Base-by-base conservation (phyloP, 2,888 invertebrate genomes). In the Ochlodes sylvanus region DNA sequence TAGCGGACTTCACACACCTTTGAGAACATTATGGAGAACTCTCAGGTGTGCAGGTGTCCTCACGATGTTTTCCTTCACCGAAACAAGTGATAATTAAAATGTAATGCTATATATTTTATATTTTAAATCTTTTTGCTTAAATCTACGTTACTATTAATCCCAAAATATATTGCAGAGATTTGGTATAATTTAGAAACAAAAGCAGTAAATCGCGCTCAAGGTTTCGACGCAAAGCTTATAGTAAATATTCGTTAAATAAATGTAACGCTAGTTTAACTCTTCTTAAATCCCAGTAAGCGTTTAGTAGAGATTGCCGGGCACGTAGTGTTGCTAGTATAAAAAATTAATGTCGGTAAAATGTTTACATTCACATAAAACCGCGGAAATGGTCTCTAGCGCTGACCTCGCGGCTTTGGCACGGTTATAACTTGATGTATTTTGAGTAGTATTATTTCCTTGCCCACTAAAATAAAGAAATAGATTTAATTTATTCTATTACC, bases 341-440 rank as follows among this genome's bases (percentile, higher is more conserved):
- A 64, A 64, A 57, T 57, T 64, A 63, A 38, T 64, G 41, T 44
- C 60, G 42, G 32, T 52, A 60, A 32, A 58, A 5, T 54, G 65
- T 70, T 70, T 75, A 79, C 75, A 76, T 73, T 75, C 70, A 66
- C 66, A 72, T 70, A 71, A 70, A 74, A 74, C 54, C 75, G 72
- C 72, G 73, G 74, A 73, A 77, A 76, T 72, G 72, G 73, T 72
- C 57, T 66, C 47, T 69, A 63, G 72, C 71, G 73, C 73, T 74
- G 79, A 79, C 78, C 79, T 79, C 77, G 79, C 71, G 76, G 77
- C 76, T 27, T 60, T 66, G 50, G 60, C 60, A 65, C 58, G 41
- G 7, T 57, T 57, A 52, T 32, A 0, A 21, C 42, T 34, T 42
- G 52, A 66, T 52, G 42, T 60, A 54, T 66, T 66, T 47, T 32